Evolutionary conservation across 2,113 vertebrate species (phyloP).

Genomic region (Sceloporus tristichus): DNA sequence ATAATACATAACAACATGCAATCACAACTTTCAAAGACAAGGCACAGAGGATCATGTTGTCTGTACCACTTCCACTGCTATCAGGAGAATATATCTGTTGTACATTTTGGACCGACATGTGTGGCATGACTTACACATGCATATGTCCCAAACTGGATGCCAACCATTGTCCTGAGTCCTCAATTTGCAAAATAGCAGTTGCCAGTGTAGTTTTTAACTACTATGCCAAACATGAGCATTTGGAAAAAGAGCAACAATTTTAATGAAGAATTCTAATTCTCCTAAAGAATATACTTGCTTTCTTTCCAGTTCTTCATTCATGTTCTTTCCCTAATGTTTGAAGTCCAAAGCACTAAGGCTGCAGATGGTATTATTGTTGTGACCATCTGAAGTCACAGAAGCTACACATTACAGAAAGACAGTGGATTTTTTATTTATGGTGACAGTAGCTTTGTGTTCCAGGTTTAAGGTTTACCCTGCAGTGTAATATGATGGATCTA

Average conservation of each 20-base stretch:
- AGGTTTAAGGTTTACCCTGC: conserved; percentile 3
- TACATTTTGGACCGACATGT: no score
- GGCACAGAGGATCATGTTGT: no score
- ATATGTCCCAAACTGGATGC: no score
- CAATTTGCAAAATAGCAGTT: background rate
- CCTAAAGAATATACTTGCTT: background rate
- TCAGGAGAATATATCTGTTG: no score
- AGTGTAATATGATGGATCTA: background rate
- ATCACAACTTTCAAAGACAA: no score
- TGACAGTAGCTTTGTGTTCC: background rate
- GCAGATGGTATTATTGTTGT: conserved; percentile 16
- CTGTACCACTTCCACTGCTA: no score
- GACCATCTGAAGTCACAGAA: background rate
- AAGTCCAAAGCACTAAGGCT: background rate
- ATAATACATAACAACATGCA: no score
- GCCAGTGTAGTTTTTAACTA: background rate
- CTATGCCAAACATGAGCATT: conserved; percentile 8
- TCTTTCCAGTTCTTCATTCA: background rate
- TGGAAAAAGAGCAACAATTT: background rate
- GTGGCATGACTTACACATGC: no score
- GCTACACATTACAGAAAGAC: background rate
- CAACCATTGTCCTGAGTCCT: background rate
- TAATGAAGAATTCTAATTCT: conserved; percentile 3
- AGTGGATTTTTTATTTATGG: background rate
- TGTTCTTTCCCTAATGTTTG: background rate